A percentile compares a stretch with the other conserved stretches of the same genome.
Conservation (phyloP, 2,888 invertebrate genomes). For the Leptinotarsa tumamoca region DNA sequence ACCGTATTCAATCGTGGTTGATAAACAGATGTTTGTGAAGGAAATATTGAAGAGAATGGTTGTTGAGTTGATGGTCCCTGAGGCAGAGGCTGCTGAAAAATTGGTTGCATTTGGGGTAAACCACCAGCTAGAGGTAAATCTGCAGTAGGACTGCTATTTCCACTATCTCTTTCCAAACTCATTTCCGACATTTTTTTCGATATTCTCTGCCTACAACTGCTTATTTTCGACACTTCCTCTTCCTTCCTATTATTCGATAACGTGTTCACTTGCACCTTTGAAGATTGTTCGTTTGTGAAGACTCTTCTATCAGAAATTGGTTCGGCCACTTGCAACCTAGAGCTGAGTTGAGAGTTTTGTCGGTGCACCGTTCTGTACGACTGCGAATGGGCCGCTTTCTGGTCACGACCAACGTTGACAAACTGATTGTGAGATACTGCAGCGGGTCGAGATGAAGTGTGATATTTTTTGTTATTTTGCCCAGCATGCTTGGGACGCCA, state of each 20-base stretch:
- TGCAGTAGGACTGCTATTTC: constrained; percentile 54
- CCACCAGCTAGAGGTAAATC: constrained; percentile 34
- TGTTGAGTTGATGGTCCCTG: too few species aligned
- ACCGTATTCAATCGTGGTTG: too few species aligned
- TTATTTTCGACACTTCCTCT: constrained; percentile 26
- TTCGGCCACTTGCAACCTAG: constrained; percentile 27
- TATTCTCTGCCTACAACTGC: constrained; percentile 52
- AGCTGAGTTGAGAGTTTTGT: constrained; percentile 22
- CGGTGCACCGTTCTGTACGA: constrained; percentile 15
- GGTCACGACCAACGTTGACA: constrained; percentile 44
- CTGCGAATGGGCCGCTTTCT: constrained; percentile 42
- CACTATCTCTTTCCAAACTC: constrained; percentile 55
- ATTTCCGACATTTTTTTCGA: constrained; percentile 55
- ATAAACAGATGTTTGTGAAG: too few species aligned
- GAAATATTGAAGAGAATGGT: not conserved
- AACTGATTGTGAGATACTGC: constrained; percentile 60
- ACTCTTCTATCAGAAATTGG: not conserved
- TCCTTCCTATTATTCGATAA: not conserved
- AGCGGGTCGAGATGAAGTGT: constrained; percentile 53
- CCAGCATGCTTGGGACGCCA: constrained; percentile 56
- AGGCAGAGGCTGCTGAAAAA: not conserved
- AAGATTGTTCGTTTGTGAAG: not conserved
- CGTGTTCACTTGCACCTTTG: constrained; percentile 4
- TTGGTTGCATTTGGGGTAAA: not conserved
- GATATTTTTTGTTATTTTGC: constrained; percentile 43